These are phyloP conservation scores for Ciconia maguari DNA, from an alignment of 2,113 vertebrate genomes.

Conservation along the genomic window DNA sequence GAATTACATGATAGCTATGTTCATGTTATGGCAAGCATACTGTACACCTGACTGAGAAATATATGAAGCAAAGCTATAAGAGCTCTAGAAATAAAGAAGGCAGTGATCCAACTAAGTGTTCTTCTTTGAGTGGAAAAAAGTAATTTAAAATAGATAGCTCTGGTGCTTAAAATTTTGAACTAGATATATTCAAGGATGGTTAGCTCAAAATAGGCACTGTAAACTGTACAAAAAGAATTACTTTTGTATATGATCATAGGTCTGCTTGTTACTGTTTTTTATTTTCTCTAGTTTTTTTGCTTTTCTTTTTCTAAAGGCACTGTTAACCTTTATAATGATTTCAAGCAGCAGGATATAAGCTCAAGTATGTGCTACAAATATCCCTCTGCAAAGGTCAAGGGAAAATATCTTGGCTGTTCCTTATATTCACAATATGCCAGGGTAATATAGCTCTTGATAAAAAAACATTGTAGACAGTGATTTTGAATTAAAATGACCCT, in stretches of 20 bases:
- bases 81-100: neutral
- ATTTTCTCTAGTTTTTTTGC: fast-evolving
- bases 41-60: neutral
- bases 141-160: neutral
- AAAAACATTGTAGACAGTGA: neutral
- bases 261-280: neutral
- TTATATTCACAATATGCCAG: neutral
- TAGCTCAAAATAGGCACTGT: neutral
- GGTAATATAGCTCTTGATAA: neutral
- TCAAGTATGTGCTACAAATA: neutral
- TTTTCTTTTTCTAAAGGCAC: neutral
- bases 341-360: neutral
- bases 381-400: neutral
- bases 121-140: neutral
- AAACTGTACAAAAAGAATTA: neutral
- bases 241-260: neutral
- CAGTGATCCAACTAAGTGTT: neutral
- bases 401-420: neutral
- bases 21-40: neutral
- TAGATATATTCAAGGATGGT: neutral
- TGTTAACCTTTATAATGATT: neutral
- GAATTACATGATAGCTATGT: neutral
- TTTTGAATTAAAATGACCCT: neutral
- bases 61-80: neutral
- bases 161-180: neutral